Evolutionary conservation across 2,888 invertebrate genomes (phyloP).

Genomic region (Netelia inedita): DNA sequence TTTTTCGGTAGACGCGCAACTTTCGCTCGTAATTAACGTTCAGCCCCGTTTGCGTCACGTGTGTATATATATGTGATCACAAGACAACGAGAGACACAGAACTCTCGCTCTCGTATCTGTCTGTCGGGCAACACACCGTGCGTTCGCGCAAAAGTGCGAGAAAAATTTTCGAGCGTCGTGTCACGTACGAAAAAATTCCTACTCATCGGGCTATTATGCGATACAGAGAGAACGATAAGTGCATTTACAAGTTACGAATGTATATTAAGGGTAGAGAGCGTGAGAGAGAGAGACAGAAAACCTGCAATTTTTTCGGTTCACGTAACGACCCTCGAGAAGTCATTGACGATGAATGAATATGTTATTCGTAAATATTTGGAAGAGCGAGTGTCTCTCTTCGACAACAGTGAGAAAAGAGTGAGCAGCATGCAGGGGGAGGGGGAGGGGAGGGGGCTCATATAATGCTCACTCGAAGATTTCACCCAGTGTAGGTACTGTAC

Average conservation of each 20-base stretch:
- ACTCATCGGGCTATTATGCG: slow-evolving; percentile 31
- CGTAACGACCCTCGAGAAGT: slow-evolving; percentile 40
- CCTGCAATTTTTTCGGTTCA: too few relatives aligned
- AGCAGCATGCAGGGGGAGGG: neutral
- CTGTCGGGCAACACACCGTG: neutral
- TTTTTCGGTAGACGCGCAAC: slow-evolving; percentile 55
- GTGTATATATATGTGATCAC: slow-evolving; percentile 33
- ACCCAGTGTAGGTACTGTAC: neutral
- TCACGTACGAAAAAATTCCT: neutral
- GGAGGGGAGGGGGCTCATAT: neutral
- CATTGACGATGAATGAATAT: slow-evolving; percentile 56
- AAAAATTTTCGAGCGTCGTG: slow-evolving; percentile 16
- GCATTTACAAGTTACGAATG: slow-evolving; percentile 9
- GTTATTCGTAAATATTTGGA: slow-evolving; percentile 66
- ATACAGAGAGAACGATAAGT: neutral
- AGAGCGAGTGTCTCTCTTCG: slow-evolving; percentile 42
- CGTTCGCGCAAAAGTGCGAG: neutral
- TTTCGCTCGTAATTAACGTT: slow-evolving; percentile 79
- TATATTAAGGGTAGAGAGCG: neutral
- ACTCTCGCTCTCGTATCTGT: slow-evolving; percentile 31
- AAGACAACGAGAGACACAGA: slow-evolving; percentile 50
- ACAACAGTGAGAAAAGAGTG: slow-evolving; percentile 14
- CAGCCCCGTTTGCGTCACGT: slow-evolving; percentile 31
- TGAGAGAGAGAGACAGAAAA: neutral
- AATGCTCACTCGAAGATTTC: slow-evolving; percentile 38